Evolutionary conservation across 2,113 vertebrate species (phyloP).

Genomic region (Coryphaenoides rupestris): DNA sequence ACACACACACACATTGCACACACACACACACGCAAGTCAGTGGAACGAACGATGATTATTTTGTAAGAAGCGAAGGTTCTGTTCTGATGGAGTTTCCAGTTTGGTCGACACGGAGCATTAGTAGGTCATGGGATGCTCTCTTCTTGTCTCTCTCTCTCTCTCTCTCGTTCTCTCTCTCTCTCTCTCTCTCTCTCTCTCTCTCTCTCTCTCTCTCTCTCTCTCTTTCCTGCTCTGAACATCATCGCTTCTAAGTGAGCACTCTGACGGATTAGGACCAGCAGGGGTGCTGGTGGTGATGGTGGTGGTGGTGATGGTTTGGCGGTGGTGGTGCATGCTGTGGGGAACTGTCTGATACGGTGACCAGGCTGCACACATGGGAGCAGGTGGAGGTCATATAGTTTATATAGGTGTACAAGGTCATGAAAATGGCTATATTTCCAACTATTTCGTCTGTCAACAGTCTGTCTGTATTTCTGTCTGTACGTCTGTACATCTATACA

Average conservation of each 20-base stretch:
- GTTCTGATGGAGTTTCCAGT: slow-evolving; percentile 61
- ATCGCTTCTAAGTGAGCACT: slow-evolving; percentile 51
- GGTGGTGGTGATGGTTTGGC: too few species aligned
- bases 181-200: too few species aligned
- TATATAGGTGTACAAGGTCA: slow-evolving; percentile 8
- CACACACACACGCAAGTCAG: slow-evolving; percentile 27
- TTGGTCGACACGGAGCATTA: slow-evolving; percentile 49
- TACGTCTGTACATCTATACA: slow-evolving; percentile 32
- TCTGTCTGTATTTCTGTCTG: slow-evolving; percentile 36
- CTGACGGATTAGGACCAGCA: slow-evolving; percentile 38
- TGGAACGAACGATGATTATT: slow-evolving; percentile 54
- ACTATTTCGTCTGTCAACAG: too few species aligned
- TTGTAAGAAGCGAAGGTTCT: slow-evolving; percentile 31
- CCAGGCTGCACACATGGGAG: slow-evolving; percentile 20
- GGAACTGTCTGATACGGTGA: slow-evolving; percentile 40
- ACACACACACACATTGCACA: slow-evolving; percentile 21
- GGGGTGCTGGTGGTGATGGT: slow-evolving; percentile 31
- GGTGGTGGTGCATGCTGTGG: slow-evolving; percentile 32
- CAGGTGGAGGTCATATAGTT: slow-evolving; percentile 4
- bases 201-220: too few species aligned
- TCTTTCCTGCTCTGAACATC: slow-evolving; percentile 40
- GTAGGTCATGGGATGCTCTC: slow-evolving; percentile 55
- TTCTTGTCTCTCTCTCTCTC: too few species aligned
- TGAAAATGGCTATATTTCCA: too few species aligned
- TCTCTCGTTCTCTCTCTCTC: too few species aligned